Base-by-base conservation (phyloP, 2,888 invertebrate species). In the Caenorhabditis sulstoni region DNA sequence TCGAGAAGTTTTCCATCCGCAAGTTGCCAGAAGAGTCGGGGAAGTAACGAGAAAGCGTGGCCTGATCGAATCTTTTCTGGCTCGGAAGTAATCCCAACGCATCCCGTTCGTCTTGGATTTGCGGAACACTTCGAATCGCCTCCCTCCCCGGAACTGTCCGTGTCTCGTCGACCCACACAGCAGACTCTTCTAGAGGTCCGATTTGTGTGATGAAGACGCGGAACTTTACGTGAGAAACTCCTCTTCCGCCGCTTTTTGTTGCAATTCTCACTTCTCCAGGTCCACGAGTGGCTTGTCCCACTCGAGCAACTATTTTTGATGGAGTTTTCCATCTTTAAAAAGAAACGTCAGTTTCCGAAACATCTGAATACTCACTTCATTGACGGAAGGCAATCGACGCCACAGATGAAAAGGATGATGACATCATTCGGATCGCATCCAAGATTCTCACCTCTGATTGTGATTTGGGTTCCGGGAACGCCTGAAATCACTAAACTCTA, bases 111-210 rank as follows among this genome's bases (percentile, higher is more conserved):
- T 89, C 87, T 37, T 75, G 78, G 23, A 74, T 79, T 52, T 85
- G 87, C 22, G 84, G 79, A 22, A 88, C 83, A 45, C 82, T 86
- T 39, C 89, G 75, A 12, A 87, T 74, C 14, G 81, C 82, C 55
- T 87, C 89, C 75, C 90, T 64, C 3, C 89, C 89, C 3, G 89
- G 89, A 9, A 90, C 88, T 11, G 88, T 89, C 70, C 96, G 93
- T 0, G 95, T 94, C 92, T 99, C 99, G 91, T 99, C 97, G 0
- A 98, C 95, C 98, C 98, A 99, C 3, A 99, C 96, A 7, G 97
- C 96, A 86, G 96, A 96, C 91, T 98, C 98, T 91, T 98, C 97
- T 85, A 97, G 93, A 0, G 97, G 97, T 14, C 92, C 92, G 71
- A 91, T 91, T 77, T 92, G 85, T 12, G 82, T 79, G 65, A 86